phyloP scores from a whole-genome alignment of 1,140 invertebrate species.

The Bombus pascuorum region DNA sequence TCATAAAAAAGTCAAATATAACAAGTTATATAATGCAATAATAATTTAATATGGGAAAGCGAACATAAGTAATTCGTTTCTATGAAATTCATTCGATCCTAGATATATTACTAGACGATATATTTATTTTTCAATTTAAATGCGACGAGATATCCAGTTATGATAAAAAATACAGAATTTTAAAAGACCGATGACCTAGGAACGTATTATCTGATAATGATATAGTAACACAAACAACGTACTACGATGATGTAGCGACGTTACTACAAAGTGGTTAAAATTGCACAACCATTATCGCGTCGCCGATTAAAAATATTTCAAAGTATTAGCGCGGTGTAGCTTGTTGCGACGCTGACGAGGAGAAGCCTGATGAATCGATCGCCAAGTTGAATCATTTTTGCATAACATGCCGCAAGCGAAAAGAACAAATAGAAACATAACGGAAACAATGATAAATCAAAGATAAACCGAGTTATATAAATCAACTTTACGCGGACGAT shows the following conservation, averaged over 20 bases:
- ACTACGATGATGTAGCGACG: slow-evolving; percentile 10
- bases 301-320: slow-evolving; percentile 37
- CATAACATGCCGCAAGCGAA: not conserved
- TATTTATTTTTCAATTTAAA: not conserved
- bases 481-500: not conserved
- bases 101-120: not conserved
- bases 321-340: not conserved
- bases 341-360: not conserved
- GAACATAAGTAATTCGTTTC: not conserved
- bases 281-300: slow-evolving; percentile 20
- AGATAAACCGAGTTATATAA: not conserved
- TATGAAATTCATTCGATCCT: not conserved
- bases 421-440: not conserved
- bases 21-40: not conserved
- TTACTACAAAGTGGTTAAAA: slow-evolving; percentile 18
- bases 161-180: not conserved
- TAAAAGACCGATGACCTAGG: slow-evolving; percentile 1
- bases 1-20: not conserved
- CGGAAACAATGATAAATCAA: not conserved
- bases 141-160: not conserved
- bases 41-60: not conserved
- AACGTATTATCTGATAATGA: slow-evolving; percentile 36
- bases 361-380: not conserved
- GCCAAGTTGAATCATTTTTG: not conserved
- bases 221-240: slow-evolving; percentile 39